phyloP scores from a whole-genome alignment of 2,113 vertebrate species.

The Ctenomys sociabilis region DNA sequence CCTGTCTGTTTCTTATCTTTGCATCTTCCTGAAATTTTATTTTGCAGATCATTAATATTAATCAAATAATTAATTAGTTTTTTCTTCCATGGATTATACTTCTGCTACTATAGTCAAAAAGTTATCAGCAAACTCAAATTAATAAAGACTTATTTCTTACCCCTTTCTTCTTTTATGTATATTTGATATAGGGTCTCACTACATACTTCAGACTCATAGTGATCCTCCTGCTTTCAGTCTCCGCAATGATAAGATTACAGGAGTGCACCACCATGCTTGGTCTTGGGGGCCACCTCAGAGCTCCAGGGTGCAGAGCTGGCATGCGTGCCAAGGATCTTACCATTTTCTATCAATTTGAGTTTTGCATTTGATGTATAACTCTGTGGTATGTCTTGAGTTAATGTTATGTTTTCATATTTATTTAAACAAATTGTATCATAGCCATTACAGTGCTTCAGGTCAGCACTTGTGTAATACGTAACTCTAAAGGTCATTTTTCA shows the following conservation, averaged over 20 bases:
- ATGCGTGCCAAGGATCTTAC: no score
- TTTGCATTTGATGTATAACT: background rate
- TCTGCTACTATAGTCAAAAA: background rate
- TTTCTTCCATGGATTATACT: background rate
- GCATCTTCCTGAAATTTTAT: background rate
- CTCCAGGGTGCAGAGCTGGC: no score
- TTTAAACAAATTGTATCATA: background rate
- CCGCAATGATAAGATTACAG: no score
- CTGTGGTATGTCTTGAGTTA: background rate
- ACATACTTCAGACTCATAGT: no score
- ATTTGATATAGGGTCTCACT: no score
- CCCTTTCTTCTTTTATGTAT: background rate
- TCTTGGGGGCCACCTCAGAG: no score
- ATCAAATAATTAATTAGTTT: background rate
- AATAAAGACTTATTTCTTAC: background rate
- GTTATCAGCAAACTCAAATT: background rate
- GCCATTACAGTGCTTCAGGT: background rate
- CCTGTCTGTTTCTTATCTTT: background rate
- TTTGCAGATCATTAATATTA: background rate
- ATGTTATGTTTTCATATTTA: background rate
- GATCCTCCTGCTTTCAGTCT: no score
- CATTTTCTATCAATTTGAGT: background rate
- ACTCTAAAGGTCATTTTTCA: background rate
- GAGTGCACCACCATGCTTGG: no score
- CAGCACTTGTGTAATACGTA: background rate